These are phyloP conservation scores for Dicyrtomina minuta DNA, from an alignment of 2,888 invertebrate genomes.

Conservation along the genomic window DNA sequence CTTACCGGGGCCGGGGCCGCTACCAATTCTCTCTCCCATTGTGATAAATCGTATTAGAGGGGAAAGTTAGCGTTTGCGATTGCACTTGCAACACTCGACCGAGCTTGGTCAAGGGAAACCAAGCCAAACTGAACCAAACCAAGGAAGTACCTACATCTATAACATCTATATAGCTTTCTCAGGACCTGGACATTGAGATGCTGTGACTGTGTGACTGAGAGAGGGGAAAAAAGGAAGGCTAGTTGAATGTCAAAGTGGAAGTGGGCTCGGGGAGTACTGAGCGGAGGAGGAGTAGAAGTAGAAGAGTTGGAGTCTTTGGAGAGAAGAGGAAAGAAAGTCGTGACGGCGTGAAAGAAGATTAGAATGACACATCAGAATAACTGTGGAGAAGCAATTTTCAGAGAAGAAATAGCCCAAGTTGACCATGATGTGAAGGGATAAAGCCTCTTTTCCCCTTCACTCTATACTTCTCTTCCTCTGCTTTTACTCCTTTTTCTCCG, in stretches of 20 bases:
- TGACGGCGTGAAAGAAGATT: slow-evolving; percentile 38
- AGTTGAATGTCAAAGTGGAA: too few relatives aligned
- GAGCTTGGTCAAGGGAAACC: too few relatives aligned
- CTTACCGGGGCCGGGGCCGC: not conserved
- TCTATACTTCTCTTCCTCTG: not conserved
- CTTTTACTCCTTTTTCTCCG: not conserved
- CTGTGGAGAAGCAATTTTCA: slow-evolving; percentile 18
- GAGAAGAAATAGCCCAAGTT: slow-evolving; percentile 30
- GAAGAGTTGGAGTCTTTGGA: too few relatives aligned
- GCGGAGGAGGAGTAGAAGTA: not conserved
- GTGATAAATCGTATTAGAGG: too few relatives aligned
- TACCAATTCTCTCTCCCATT: not conserved
- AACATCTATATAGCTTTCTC: too few relatives aligned
- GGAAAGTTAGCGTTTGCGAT: not conserved
- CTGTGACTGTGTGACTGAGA: too few relatives aligned
- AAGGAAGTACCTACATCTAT: too few relatives aligned
- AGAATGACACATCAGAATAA: slow-evolving; percentile 40
- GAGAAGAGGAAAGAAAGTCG: slow-evolving; percentile 27
- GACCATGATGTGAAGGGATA: slow-evolving; percentile 33
- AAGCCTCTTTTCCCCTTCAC: slow-evolving; percentile 28
- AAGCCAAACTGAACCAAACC: too few relatives aligned
- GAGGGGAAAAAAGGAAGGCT: too few relatives aligned
- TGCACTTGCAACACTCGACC: too few relatives aligned
- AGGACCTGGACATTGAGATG: too few relatives aligned
- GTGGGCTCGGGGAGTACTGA: not conserved